Evolutionary conservation across 2,888 invertebrate species (phyloP).

Genomic region (Lomographa bimaculata): DNA sequence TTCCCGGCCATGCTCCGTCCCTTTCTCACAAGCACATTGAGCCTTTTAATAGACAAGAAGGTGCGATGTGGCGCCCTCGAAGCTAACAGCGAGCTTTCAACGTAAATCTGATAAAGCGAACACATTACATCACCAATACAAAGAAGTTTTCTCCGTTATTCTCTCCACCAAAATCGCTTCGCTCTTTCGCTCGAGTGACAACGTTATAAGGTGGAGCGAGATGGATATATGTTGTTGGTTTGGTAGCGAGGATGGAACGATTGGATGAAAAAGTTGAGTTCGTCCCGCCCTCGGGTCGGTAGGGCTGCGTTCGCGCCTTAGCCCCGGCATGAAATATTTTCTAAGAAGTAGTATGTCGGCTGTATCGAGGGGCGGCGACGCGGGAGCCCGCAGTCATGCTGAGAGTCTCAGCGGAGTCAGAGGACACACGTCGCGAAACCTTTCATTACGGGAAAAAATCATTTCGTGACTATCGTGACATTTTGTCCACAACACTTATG

Average conservation of each 20-base stretch:
- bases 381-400: slow-evolving; percentile 83
- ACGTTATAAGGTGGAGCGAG: slow-evolving; percentile 45
- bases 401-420: slow-evolving; percentile 78
- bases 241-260: slow-evolving; percentile 46
- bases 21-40: slow-evolving; percentile 41
- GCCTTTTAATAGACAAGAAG: slow-evolving; percentile 45
- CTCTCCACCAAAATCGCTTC: slow-evolving; percentile 39
- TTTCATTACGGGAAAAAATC: slow-evolving; percentile 72
- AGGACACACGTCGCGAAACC: slow-evolving; percentile 77
- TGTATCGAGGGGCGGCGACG: slow-evolving; percentile 76
- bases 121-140: slow-evolving; percentile 78
- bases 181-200: slow-evolving; percentile 41
- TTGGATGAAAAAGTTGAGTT: slow-evolving; percentile 73
- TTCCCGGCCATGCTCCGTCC: slow-evolving; percentile 60
- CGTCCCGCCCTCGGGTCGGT: slow-evolving; percentile 68
- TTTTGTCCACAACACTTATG: slow-evolving; percentile 64
- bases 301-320: slow-evolving; percentile 75
- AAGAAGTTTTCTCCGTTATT: slow-evolving; percentile 73
- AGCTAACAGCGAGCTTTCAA: slow-evolving; percentile 80
- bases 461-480: slow-evolving; percentile 69
- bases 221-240: slow-evolving; percentile 36
- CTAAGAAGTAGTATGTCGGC: slow-evolving; percentile 79
- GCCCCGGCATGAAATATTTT: slow-evolving; percentile 64
- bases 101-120: slow-evolving; percentile 81
- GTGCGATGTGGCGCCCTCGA: slow-evolving; percentile 64